Evolutionary conservation across 2,888 invertebrate genomes (phyloP), one percentile per base, ranked within the genome.

Genomic region (Lacanobia oleracea): DNA sequence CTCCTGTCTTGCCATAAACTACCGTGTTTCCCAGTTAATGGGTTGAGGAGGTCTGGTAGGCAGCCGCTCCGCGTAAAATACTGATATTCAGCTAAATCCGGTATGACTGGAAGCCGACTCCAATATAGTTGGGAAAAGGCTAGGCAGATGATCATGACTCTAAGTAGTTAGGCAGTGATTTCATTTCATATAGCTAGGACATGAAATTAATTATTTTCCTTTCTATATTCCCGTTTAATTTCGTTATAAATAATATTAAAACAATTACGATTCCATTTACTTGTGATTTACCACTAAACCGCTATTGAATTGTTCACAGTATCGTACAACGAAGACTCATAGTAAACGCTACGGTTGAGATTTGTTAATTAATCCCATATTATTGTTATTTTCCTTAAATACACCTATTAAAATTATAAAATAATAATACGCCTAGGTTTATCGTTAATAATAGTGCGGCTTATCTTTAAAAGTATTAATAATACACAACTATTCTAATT

Each of bases 311-410:
- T 70, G 37, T 54, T 48, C 4, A 43, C 12, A 74, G 57, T 51
- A 37, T 45, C 12, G 14, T 23, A 76, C 33, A 45, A n/a, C 3
- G 12, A 45, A 5, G 14, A 16, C 12, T 10, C 59, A n/a, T 14
- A 5, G 21, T 18, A 8, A 16, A 21, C 0, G 12, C n/a, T 23
- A 66, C 4, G 21, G 61, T 66, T 57, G 67, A 75, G 81, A 77
- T 77, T 80, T 80, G 61, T 67, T 75, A 61, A 81, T 75, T 75
- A 75, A 40, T 53, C 14, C n/a, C 10, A 57, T 66, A 57, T 4
- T 54, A 54, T 67, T 77, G 81, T 77, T 67, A 64, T 75, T 77
- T 77, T 75, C 81, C 81, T 75, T 23, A 61, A 21, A 48, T 14
- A 1, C 10, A 45, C 40, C 40, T 62, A 80, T 80, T 77, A 66